Percentiles rank a stretch among this genome's conserved stretches.
Evolutionary conservation across 2,888 invertebrate genomes (phyloP).

Genomic region (Nemotelus nigrinus): DNA sequence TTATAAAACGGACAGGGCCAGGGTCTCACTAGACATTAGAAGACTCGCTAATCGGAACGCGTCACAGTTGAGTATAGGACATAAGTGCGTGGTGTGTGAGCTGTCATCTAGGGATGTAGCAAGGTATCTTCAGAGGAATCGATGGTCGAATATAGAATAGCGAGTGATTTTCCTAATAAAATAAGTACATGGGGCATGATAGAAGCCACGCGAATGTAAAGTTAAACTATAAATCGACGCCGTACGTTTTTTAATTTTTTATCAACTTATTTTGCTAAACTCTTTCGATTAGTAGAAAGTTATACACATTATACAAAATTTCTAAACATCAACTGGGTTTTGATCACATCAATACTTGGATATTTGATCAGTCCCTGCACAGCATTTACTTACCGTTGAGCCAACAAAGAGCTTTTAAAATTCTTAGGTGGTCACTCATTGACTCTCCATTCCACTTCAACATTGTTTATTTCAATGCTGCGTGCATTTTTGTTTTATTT

Average conservation of each 20-base stretch:
- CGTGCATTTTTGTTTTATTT: constrained; percentile 6
- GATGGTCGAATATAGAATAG: neutral
- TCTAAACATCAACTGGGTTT: no score
- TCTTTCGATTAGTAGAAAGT: no score
- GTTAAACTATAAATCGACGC: no score
- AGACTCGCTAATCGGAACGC: constrained; percentile 6
- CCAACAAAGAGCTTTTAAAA: constrained; percentile 41
- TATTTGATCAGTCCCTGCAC: no score
- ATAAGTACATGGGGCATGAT: no score
- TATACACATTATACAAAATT: no score
- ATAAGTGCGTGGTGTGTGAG: constrained; percentile 2
- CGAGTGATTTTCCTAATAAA: no score
- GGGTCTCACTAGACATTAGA: constrained; percentile 23
- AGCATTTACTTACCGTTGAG: neutral
- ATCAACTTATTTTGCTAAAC: no score
- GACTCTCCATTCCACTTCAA: neutral
- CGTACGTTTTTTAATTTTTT: no score
- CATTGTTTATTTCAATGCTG: neutral
- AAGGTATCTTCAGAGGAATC: neutral
- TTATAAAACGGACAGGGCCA: constrained; percentile 41
- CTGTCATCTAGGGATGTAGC: neutral
- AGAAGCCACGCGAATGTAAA: no score
- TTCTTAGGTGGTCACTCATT: constrained; percentile 46
- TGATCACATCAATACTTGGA: no score
- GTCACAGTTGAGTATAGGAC: neutral